Conservation (phyloP, 1,140 invertebrate species). For the Geopemphigus sp. region DNA sequence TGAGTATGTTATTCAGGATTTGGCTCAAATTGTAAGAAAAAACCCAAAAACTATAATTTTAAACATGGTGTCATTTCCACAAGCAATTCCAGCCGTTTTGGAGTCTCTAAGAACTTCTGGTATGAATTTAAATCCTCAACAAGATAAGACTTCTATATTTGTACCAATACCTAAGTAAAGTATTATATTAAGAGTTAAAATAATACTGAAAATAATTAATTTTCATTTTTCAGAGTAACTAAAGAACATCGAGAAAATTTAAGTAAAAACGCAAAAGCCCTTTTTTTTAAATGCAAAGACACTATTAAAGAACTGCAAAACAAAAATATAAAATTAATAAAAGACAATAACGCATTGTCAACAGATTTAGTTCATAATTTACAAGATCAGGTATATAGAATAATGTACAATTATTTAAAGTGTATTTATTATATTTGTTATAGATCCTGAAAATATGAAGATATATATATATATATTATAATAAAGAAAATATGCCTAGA, state of each 20-base stretch:
- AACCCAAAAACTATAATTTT: constrained; percentile 82
- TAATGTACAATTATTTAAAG: background rate
- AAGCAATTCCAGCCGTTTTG: constrained; percentile 75
- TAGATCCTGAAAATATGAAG: background rate
- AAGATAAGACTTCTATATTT: constrained; percentile 86
- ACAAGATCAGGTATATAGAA: constrained; percentile 61
- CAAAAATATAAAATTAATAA: constrained; percentile 66
- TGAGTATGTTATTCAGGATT: constrained; percentile 79
- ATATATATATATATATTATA: too few relatives aligned
- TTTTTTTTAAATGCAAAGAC: constrained; percentile 78
- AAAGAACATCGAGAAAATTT: constrained; percentile 85
- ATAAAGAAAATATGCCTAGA: too few relatives aligned
- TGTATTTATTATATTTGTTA: background rate
- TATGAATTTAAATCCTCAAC: constrained; percentile 91
- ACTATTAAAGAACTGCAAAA: constrained; percentile 75
- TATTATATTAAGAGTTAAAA: constrained; percentile 44
- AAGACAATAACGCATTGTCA: constrained; percentile 61
- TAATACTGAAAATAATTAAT: constrained; percentile 27
- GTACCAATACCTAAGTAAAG: constrained; percentile 82
- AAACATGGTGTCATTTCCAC: constrained; percentile 79
- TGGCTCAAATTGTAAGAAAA: constrained; percentile 84
- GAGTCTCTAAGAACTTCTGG: constrained; percentile 74
- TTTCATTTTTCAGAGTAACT: constrained; percentile 66
- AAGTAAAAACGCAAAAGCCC: constrained; percentile 79
- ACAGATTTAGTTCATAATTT: constrained; percentile 67